phyloP scores from a whole-genome alignment of 2,797 vertebrate species.

The Alauda arvensis region DNA sequence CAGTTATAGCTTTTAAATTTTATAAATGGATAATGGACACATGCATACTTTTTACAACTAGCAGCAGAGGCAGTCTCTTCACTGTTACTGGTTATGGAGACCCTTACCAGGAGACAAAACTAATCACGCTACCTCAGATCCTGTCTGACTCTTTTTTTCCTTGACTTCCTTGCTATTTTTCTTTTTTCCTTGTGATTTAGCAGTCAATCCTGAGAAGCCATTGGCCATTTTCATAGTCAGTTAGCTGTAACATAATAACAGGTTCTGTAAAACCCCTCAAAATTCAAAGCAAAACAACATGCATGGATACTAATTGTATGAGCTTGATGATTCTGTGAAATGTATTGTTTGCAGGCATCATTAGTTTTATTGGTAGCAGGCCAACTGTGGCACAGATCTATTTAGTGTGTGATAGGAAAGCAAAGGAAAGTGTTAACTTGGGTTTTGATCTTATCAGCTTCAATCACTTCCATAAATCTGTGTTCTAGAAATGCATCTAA shows the following conservation, averaged over 20 bases:
- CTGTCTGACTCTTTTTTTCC: not conserved
- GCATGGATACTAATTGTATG: not conserved
- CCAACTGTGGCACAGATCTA: slow-evolving; percentile 40
- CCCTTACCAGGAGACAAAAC: not conserved
- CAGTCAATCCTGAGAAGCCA: not conserved
- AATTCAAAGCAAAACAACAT: slow-evolving; percentile 17
- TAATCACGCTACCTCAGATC: not conserved
- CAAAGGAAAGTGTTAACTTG: slow-evolving; percentile 62
- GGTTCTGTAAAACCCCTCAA: not conserved
- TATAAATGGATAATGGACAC: not conserved
- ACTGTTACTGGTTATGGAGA: not conserved
- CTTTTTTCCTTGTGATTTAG: not conserved
- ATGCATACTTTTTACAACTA: not conserved
- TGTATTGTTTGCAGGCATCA: slow-evolving; percentile 12
- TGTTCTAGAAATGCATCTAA: slow-evolving; percentile 64
- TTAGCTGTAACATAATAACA: not conserved
- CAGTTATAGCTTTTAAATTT: not conserved
- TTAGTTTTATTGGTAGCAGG: slow-evolving; percentile 38
- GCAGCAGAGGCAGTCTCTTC: not conserved
- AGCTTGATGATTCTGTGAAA: slow-evolving; percentile 21
- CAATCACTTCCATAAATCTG: slow-evolving; percentile 70
- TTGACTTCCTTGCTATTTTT: not conserved
- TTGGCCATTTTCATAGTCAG: not conserved
- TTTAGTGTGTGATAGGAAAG: slow-evolving; percentile 42
- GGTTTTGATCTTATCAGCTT: slow-evolving; percentile 68